These are phyloP conservation scores for Eupithecia insigniata DNA, from an alignment of 2,888 invertebrate species.

Conservation along the genomic window DNA sequence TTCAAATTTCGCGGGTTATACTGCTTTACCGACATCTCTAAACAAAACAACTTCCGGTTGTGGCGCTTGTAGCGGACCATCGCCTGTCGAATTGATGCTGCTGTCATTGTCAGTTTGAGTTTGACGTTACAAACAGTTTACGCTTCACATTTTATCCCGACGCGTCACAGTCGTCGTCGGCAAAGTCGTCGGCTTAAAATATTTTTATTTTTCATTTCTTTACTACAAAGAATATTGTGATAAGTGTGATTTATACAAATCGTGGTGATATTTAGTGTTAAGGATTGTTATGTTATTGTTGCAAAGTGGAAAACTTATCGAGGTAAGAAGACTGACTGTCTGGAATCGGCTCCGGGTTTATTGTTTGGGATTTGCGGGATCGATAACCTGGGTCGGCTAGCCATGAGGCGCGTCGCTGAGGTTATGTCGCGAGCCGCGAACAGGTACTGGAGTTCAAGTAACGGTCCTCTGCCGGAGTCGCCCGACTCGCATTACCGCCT, in stretches of 20 bases:
- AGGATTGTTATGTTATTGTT: conserved; percentile 82
- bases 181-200: conserved; percentile 63
- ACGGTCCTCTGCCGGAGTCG: conserved; percentile 74
- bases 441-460: conserved; percentile 82
- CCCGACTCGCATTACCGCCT: conserved; percentile 74
- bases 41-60: neutral
- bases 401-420: conserved; percentile 83
- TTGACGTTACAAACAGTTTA: conserved; percentile 16
- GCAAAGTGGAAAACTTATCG: conserved; percentile 74
- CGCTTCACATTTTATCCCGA: conserved; percentile 53
- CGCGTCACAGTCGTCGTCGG: conserved; percentile 73
- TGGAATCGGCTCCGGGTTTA: conserved; percentile 60
- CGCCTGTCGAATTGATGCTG: conserved; percentile 11
- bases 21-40: conserved; percentile 16
- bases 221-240: conserved; percentile 81
- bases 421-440: conserved; percentile 81
- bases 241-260: conserved; percentile 83
- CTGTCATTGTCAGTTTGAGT: conserved; percentile 26
- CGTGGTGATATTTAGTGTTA: conserved; percentile 81
- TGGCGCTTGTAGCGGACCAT: conserved; percentile 13
- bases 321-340: conserved; percentile 70
- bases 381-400: conserved; percentile 82
- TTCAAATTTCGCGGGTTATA: conserved; percentile 13
- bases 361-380: conserved; percentile 82
- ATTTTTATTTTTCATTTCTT: conserved; percentile 77